phyloP scores from a whole-genome alignment of 2,797 vertebrate species.

The Poecilia wingei region DNA sequence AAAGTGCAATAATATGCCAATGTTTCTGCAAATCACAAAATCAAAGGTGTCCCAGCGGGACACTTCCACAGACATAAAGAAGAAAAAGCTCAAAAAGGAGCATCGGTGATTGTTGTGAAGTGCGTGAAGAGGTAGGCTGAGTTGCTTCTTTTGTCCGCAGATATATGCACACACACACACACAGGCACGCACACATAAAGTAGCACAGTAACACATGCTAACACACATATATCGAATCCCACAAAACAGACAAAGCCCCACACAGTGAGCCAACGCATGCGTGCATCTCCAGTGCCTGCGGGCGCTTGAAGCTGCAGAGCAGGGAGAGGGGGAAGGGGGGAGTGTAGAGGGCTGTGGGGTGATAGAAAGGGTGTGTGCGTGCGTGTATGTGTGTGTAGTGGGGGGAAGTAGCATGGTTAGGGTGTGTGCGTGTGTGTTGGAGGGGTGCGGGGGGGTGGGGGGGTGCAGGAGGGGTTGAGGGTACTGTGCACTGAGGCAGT shows the following conservation, averaged over 20 bases:
- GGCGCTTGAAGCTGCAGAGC: slow-evolving; percentile 72
- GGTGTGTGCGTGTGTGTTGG: slow-evolving; percentile 1
- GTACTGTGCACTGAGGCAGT: slow-evolving; percentile 61
- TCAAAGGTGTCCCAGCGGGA: slow-evolving; percentile 20
- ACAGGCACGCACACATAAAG: background rate
- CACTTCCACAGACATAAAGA: slow-evolving; percentile 6
- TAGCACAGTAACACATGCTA: slow-evolving; percentile 46
- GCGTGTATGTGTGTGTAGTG: background rate
- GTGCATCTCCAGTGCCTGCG: slow-evolving; percentile 74
- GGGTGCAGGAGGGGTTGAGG: background rate
- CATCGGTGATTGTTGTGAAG: slow-evolving; percentile 64
- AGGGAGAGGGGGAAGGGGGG: slow-evolving; percentile 62
- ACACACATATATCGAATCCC: slow-evolving; percentile 50
- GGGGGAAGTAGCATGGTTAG: background rate
- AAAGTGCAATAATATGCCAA: background rate
- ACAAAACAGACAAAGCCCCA: slow-evolving; percentile 76
- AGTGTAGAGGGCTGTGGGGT: slow-evolving; percentile 39
- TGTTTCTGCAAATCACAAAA: slow-evolving; percentile 20
- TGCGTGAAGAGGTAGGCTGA: slow-evolving; percentile 57
- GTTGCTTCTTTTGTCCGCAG: slow-evolving; percentile 74
- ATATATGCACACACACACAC: slow-evolving; percentile 14
- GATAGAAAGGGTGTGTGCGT: slow-evolving; percentile 33
- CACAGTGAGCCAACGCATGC: slow-evolving; percentile 77
- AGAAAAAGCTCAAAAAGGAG: slow-evolving; percentile 42
- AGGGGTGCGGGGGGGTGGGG: background rate